Evolutionary conservation across 2,888 invertebrate genomes (phyloP), one percentile per base, ranked within the genome.

Genomic region (Ligdia adustata): DNA sequence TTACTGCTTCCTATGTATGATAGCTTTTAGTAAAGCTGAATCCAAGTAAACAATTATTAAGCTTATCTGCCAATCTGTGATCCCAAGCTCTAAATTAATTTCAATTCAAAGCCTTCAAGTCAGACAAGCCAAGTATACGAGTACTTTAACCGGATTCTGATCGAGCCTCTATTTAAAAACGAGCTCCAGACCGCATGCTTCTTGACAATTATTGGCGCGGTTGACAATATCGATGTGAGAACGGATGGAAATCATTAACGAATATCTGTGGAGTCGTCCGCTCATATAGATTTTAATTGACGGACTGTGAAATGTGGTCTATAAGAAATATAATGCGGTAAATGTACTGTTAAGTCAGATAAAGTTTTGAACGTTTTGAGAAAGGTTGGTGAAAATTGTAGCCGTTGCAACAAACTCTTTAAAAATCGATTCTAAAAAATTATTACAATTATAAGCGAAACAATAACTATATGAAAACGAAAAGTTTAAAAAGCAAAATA

Each of bases 211-310:
- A 52, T 43, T 47, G 43, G 34, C 41, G 50, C 42, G 20, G 35
- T 45, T 46, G 52, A 52, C 52, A 52, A 43, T 44, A 52, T 52
- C 52, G 52, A 31, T 37, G 37, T 47, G 43, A 32, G 44, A 44
- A 33, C 68, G 68, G 68, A 67, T 66, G 66, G 60, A 59, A 62
- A 65, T 65, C 62, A 68, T 67, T 67, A 68, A 63, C 60, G 40
- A 66, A 68, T 60, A 66, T 61, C 63, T 65, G 55, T 58, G 51
- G 40, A 18, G 18, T 14, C 18, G 37, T 18, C 15, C 3, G 11
- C 15, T 28, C 11, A 11, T 16, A 20, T 12, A 38, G 15, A 16
- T 7, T 24, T 28, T 39, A 39, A 39, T 29, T 29, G 14, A 2
- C 15, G 29, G 14, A 33, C 11, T 33, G 9, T 22, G 15, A 31